These are phyloP conservation scores for Amphipyra berbera DNA, from an alignment of 2,888 invertebrate species.

Conservation along the genomic window DNA sequence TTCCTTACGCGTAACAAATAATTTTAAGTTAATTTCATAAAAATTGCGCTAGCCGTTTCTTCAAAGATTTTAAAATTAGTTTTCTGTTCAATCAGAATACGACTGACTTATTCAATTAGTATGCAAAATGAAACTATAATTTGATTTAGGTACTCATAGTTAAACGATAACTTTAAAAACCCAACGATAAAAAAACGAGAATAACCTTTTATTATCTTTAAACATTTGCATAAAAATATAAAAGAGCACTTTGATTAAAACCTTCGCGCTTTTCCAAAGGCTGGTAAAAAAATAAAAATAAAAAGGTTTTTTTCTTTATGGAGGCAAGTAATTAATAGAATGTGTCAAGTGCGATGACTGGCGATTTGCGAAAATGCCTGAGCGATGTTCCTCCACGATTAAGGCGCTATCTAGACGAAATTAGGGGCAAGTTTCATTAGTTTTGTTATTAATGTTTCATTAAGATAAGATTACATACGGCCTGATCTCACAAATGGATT, in stretches of 20 bases:
- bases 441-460: slow-evolving; percentile 31
- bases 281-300: slow-evolving; percentile 37
- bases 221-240: slow-evolving; percentile 51
- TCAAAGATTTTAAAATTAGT: no score
- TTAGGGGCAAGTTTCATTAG: slow-evolving; percentile 37
- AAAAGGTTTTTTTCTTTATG: slow-evolving; percentile 43
- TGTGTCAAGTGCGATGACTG: slow-evolving; percentile 62
- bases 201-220: slow-evolving; percentile 32
- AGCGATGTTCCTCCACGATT: slow-evolving; percentile 45
- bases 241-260: slow-evolving; percentile 58
- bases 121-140: no score
- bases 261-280: slow-evolving; percentile 34
- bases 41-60: no score
- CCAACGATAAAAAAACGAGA: slow-evolving; percentile 25
- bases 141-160: no score
- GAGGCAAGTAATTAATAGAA: slow-evolving; percentile 58
- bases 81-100: no score
- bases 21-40: no score
- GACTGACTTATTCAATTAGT: no score
- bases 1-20: no score
- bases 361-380: slow-evolving; percentile 46
- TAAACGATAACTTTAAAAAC: background rate
- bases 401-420: slow-evolving; percentile 53
- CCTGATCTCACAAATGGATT: background rate
- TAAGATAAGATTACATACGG: slow-evolving; percentile 4